These are phyloP conservation scores for Patella caerulea DNA, from an alignment of 2,888 invertebrate genomes.

Conservation along the genomic window DNA sequence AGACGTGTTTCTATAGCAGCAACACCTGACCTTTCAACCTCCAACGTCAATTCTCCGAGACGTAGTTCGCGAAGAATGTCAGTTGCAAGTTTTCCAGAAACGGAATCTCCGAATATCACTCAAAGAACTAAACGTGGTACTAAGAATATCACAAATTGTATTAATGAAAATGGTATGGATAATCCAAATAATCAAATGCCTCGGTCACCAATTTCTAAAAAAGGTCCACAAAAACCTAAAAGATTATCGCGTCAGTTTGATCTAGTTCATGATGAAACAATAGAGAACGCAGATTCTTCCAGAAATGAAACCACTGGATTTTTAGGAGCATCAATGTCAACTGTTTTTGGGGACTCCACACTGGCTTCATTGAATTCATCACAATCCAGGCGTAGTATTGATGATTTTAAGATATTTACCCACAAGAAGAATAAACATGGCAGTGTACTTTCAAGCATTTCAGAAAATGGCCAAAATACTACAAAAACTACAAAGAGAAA, in stretches of 20 bases:
- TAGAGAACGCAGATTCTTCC: conserved; percentile 34
- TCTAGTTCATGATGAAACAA: conserved; percentile 29
- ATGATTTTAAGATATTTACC: conserved; percentile 44
- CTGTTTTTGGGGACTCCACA: conserved; percentile 44
- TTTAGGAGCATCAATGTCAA: conserved; percentile 51
- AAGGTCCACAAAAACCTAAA: background rate
- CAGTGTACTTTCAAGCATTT: conserved; percentile 4
- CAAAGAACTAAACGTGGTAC: conserved; percentile 7
- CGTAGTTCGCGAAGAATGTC: conserved; percentile 17
- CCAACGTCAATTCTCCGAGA: background rate
- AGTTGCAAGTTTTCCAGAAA: conserved; percentile 11
- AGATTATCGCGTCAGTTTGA: background rate
- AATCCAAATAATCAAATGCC: background rate
- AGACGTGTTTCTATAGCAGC: conserved; percentile 6
- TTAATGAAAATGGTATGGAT: background rate
- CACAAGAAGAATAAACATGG: conserved; percentile 3
- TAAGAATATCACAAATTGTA: background rate
- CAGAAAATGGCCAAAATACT: conserved; percentile 12
- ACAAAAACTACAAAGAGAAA: background rate
- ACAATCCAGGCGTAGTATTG: conserved; percentile 46
- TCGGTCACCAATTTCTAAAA: background rate
- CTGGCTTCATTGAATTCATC: conserved; percentile 34
- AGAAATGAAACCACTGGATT: conserved; percentile 37
- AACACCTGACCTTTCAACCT: background rate
- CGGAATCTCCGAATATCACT: background rate